Evolutionary conservation across 1,140 invertebrate genomes (phyloP), one percentile per base, ranked within the genome.

Genomic region (Drosophila melanica): DNA sequence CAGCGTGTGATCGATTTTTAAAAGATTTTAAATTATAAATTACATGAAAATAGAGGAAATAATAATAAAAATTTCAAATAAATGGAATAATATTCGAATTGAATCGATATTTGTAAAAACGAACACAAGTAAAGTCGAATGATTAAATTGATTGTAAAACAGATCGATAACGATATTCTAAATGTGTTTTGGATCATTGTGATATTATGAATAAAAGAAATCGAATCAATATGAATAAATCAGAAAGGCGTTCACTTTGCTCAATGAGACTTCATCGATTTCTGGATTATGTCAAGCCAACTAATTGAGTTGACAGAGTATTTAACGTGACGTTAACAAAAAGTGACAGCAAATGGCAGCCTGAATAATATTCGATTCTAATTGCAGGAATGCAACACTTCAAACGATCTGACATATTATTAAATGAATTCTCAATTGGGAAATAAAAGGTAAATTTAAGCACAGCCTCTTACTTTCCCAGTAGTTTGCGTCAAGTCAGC

Each of bases 401-500:
- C 12, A 23, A 8, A n/a, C 4, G 39, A 55, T 23, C 14, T 18
- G 54, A 44, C 39, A 57, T 44, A 44, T 23, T 5, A 42, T 55
- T 23, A 27, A 27, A 20, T 12, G 20, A 1, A 11, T 30, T 8
- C n/a, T 30, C n/a, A 10, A 50, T 50, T 50, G n/a, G 48, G 11
- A 27, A 14, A 50, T 20, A 10, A 27, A 23, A 12, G 23, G 18
- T 6, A 47, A 47, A 23, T 7, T 23, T 10, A 20, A 27, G 23
- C 12, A 5, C 37, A 58, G 44, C 41, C 55, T 58, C 27, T 58
- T 58, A 58, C 55, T 58, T 58, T 58, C 20, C n/a, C 14, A 16
- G n/a, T 14, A n/a, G 11, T 42, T 41, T 20, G n/a, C 10, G 8
- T 35, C n/a, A 27, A 35, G 8, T 11, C 41, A 44, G 54, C 39